Percentiles rank a stretch among this genome's conserved stretches.
These are phyloP conservation scores for Bombus breviceps DNA, from an alignment of 1,140 invertebrate species.

Conservation along the genomic window DNA sequence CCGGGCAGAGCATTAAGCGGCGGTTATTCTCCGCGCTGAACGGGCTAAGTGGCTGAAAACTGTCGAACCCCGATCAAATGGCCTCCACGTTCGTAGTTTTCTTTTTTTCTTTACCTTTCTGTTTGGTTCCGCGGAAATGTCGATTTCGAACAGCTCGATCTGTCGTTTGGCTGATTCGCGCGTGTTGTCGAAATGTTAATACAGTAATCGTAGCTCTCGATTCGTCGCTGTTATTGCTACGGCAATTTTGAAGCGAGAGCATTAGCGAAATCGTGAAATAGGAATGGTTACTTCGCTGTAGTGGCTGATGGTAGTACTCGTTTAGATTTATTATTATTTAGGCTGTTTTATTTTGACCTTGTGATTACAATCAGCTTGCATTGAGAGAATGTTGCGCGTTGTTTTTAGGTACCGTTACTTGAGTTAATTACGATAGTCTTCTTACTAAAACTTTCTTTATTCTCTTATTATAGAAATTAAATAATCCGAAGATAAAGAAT, in stretches of 20 bases:
- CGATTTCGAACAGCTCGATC: not conserved
- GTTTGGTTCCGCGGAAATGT: not conserved
- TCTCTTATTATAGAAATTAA: too few relatives aligned
- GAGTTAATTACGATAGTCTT: too few relatives aligned
- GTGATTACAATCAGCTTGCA: not conserved
- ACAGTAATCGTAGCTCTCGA: not conserved
- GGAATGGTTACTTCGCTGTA: not conserved
- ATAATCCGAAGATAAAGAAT: too few relatives aligned
- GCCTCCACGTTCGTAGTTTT: not conserved
- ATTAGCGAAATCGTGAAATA: not conserved
- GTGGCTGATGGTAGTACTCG: not conserved
- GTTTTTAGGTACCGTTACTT: not conserved
- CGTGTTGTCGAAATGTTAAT: not conserved
- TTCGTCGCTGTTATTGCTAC: not conserved
- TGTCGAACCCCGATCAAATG: conserved; percentile 8
- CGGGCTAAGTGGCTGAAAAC: conserved; percentile 31
- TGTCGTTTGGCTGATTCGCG: not conserved
- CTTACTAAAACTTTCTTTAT: too few relatives aligned
- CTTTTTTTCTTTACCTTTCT: not conserved
- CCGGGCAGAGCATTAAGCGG: conserved; percentile 21
- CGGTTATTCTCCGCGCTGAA: not conserved
- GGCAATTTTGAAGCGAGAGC: not conserved
- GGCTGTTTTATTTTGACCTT: not conserved
- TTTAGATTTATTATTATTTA: not conserved
- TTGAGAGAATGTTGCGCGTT: not conserved